A percentile compares a stretch with the other conserved stretches of the same genome.
Evolutionary conservation across 1,140 invertebrate genomes (phyloP).

Genomic region (Scaptomyza montana): DNA sequence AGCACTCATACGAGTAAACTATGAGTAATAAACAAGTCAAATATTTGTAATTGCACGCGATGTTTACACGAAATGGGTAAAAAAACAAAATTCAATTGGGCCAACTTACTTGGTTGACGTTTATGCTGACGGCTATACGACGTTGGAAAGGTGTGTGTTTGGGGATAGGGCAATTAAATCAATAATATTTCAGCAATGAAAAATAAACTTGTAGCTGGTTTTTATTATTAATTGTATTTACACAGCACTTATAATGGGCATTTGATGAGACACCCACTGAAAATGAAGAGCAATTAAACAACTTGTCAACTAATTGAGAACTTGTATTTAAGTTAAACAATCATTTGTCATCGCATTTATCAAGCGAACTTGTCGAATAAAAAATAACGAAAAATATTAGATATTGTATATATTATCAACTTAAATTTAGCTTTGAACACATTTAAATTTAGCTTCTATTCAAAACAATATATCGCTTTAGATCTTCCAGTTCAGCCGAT

Average conservation of each 20-base stretch:
- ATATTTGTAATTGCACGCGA: constrained; percentile 73
- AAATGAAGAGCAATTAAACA: neutral
- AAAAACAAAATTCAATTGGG: constrained; percentile 52
- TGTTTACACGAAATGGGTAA: constrained; percentile 62
- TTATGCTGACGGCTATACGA: neutral
- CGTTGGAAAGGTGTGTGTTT: too few relatives aligned
- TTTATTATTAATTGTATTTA: constrained; percentile 46
- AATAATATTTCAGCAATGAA: too few relatives aligned
- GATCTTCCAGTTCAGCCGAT: neutral
- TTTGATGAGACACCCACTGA: constrained; percentile 12
- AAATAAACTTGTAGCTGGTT: too few relatives aligned
- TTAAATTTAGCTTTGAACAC: neutral
- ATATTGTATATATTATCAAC: too few relatives aligned
- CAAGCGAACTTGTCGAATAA: too few relatives aligned
- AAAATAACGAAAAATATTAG: too few relatives aligned
- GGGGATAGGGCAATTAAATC: too few relatives aligned
- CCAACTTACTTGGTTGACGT: constrained; percentile 7
- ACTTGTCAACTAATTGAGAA: constrained; percentile 7
- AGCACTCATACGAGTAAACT: constrained; percentile 15
- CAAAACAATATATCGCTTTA: neutral
- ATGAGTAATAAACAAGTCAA: constrained; percentile 17
- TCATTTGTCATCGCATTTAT: too few relatives aligned
- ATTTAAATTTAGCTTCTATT: neutral
- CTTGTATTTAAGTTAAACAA: neutral
- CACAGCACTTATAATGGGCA: constrained; percentile 45